phyloP scores from a whole-genome alignment of 2,797 vertebrate species.

The Ambastaia sidthimunki region DNA sequence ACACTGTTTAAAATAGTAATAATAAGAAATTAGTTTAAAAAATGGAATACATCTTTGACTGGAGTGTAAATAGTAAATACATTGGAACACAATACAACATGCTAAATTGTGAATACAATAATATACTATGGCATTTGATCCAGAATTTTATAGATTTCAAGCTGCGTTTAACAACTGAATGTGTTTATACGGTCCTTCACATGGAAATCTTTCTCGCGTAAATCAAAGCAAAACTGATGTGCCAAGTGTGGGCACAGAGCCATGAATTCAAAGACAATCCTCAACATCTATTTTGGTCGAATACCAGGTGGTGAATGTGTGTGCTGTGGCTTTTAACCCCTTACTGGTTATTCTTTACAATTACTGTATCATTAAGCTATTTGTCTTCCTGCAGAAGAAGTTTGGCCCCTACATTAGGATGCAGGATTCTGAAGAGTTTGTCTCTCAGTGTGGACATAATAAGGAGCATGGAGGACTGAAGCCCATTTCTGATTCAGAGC shows the following conservation, averaged over 20 bases:
- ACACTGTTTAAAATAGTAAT: too few species aligned
- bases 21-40: too few species aligned
- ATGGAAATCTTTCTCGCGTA: slow-evolving; percentile 32
- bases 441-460: slow-evolving; percentile 75
- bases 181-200: slow-evolving; percentile 8
- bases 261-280: slow-evolving; percentile 30
- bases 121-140: neutral
- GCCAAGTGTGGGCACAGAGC: slow-evolving; percentile 36
- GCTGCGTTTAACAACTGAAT: slow-evolving; percentile 10
- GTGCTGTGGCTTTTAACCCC: slow-evolving; percentile 21
- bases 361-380: slow-evolving; percentile 3
- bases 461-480: slow-evolving; percentile 78
- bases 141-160: slow-evolving; percentile 22
- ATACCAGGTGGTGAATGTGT: slow-evolving; percentile 20
- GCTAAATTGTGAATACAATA: neutral
- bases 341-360: neutral
- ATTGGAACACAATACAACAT: neutral
- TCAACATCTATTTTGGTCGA: slow-evolving; percentile 41
- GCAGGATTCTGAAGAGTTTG: slow-evolving; percentile 90
- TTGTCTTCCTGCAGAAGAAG: slow-evolving; percentile 78
- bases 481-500: slow-evolving; percentile 79
- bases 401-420: slow-evolving; percentile 91
- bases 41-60: neutral
- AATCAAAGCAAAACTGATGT: slow-evolving; percentile 23
- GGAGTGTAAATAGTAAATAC: neutral